Evolutionary conservation across 2,888 invertebrate species (phyloP), one percentile per base, ranked within the genome.

Genomic region (Villa cingulata): DNA sequence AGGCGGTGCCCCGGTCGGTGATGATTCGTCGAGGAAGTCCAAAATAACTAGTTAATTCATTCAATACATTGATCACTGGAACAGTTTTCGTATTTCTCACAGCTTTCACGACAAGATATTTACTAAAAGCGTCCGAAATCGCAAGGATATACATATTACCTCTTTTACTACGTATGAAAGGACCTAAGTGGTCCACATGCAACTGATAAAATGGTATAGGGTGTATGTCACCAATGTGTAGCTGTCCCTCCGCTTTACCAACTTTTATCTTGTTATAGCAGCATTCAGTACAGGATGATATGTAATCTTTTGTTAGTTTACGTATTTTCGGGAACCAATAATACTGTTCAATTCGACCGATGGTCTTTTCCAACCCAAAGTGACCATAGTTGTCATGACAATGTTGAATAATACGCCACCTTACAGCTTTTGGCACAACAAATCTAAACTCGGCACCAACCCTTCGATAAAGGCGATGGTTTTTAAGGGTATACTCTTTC

Each of bases 101-200:
- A 4, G 54, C 51, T 9, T 48, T 51, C 0, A 48, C 19, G 3
- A 48, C 19, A 6, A 41, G 16, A 37, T 29, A 48, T 32, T 48
- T 48, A 16, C 18, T 48, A 17, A 45, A 48, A 6, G 44, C 32
- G 29, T 42, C 42, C 6, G 34, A 18, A 14, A 43, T 36, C 6
- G 16, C 43, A 9, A 48, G 4, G 2, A 48, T 17, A n/a, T 40
- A 40, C 7, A 7, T 20, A 36, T 48, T 48, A 15, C 48, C 44
- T 18, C 16, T 43, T 17, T 14, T 17, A 20, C 43, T 34, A 20
- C 41, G 42, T 10, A 46, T 29, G 36, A 52, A 53, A 3, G 50
- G 51, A 1, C 54, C 52, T 19, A 55, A 17, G 23, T 53, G 51
- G 17, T 52, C 51, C n/a, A 54, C 42, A 16, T 54, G 49, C 4